These are phyloP conservation scores for Conops quadrifasciatus DNA, from an alignment of 2,888 invertebrate species.

Conservation along the genomic window DNA sequence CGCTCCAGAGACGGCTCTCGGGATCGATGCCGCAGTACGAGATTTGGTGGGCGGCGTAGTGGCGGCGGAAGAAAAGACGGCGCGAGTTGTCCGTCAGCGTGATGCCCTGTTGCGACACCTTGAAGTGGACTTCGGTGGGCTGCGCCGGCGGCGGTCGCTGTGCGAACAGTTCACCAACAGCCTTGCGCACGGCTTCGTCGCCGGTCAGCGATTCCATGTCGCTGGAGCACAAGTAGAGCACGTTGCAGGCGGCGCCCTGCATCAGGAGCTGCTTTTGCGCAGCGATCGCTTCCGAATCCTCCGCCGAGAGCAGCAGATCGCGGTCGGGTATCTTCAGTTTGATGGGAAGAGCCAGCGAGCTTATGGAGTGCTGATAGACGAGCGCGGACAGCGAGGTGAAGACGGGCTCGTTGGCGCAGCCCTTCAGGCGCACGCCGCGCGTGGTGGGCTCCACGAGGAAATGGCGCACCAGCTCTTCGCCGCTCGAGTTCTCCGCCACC, in stretches of 20 bases:
- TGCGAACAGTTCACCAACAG: slow-evolving; percentile 73
- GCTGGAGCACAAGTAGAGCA: slow-evolving; percentile 85
- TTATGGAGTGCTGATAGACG: slow-evolving; percentile 97
- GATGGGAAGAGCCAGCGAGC: slow-evolving; percentile 93
- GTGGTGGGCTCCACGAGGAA: slow-evolving; percentile 96
- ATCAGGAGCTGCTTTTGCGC: slow-evolving; percentile 66
- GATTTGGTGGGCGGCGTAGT: slow-evolving; percentile 89
- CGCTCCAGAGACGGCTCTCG: slow-evolving; percentile 81
- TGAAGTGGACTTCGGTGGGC: slow-evolving; percentile 88
- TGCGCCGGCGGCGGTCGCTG: slow-evolving; percentile 69
- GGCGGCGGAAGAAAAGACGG: slow-evolving; percentile 84
- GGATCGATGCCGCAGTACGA: slow-evolving; percentile 94
- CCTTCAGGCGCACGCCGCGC: slow-evolving; percentile 94
- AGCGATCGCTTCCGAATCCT: slow-evolving; percentile 44
- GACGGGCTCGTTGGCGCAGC: slow-evolving; percentile 94
- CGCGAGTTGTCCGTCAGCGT: slow-evolving; percentile 95
- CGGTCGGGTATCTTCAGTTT: slow-evolving; percentile 79
- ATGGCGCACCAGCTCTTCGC: slow-evolving; percentile 88
- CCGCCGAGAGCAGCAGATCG: slow-evolving; percentile 44
- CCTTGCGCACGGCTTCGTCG: slow-evolving; percentile 78
- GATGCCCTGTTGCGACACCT: slow-evolving; percentile 94
- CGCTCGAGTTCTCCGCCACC: slow-evolving; percentile 66
- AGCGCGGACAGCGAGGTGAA: slow-evolving; percentile 96
- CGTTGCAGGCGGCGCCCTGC: slow-evolving; percentile 88
- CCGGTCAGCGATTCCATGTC: slow-evolving; percentile 97